Evolutionary conservation across 1,140 invertebrate genomes (phyloP).

Genomic region (Dolichoris vasculosae): DNA sequence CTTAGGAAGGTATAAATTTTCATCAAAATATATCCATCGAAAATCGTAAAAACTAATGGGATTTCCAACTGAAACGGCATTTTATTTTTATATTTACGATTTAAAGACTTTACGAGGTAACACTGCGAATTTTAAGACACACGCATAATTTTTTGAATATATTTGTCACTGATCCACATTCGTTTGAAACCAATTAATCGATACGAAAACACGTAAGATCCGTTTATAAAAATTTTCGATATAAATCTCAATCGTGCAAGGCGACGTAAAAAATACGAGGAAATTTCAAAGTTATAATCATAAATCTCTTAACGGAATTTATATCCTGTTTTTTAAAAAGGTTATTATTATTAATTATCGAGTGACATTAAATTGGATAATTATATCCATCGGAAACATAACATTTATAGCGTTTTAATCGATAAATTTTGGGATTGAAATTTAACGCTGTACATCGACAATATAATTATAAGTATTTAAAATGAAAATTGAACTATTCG

Average conservation of each 20-base stretch:
- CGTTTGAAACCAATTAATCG: not conserved
- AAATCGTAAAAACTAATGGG: slow-evolving; percentile 42
- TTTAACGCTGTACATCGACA: no score
- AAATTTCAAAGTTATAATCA: not conserved
- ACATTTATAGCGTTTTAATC: no score
- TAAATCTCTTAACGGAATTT: no score
- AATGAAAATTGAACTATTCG: no score
- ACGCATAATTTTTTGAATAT: not conserved
- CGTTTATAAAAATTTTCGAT: not conserved
- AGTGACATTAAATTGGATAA: no score
- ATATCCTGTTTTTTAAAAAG: no score
- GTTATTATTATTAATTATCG: no score
- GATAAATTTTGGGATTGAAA: no score
- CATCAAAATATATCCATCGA: slow-evolving; percentile 39
- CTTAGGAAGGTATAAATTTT: slow-evolving; percentile 33
- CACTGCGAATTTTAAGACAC: not conserved
- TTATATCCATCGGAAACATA: no score
- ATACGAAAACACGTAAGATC: not conserved
- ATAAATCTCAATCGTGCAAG: not conserved
- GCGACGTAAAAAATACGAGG: not conserved
- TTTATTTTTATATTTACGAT: slow-evolving; percentile 40
- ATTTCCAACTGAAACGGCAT: slow-evolving; percentile 14
- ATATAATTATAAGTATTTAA: no score
- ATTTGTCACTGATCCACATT: not conserved
- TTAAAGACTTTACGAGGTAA: not conserved